phyloP scores from a whole-genome alignment of 1,140 invertebrate species.

The Protaetia brevitarsis region DNA sequence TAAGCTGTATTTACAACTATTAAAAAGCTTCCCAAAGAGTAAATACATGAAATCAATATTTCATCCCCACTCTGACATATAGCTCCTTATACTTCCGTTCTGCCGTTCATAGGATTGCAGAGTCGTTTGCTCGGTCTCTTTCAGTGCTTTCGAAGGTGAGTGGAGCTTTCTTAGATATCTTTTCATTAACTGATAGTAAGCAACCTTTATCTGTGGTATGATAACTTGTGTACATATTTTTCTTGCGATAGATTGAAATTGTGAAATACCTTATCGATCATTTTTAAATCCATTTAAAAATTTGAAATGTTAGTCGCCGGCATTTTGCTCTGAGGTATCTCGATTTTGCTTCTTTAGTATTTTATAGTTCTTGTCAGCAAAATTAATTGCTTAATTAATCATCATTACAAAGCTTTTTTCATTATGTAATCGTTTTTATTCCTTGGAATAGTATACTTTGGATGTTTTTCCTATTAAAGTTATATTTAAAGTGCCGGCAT shows the following conservation, averaged over 20 bases:
- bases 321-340: slow-evolving; percentile 18
- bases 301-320: slow-evolving; percentile 7
- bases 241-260: not conserved
- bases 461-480: not conserved
- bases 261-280: not conserved
- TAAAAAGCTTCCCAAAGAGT: not conserved
- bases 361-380: not conserved
- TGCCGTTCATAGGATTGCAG: not conserved
- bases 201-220: not conserved
- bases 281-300: not conserved
- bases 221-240: not conserved
- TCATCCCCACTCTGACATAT: slow-evolving; percentile 1
- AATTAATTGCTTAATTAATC: not conserved
- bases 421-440: not conserved
- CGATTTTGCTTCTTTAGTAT: slow-evolving; percentile 5
- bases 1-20: not conserved
- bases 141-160: slow-evolving; percentile 21
- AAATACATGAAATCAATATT: slow-evolving; percentile 21
- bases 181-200: slow-evolving; percentile 4
- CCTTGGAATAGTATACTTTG: not conserved
- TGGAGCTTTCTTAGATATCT: slow-evolving; percentile 22
- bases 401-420: not conserved
- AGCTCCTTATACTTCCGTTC: slow-evolving; percentile 23
- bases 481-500: slow-evolving; percentile 8
- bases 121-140: slow-evolving; percentile 20